phyloP scores from a whole-genome alignment of 1,140 invertebrate genomes.

The Protaetia brevitarsis region DNA sequence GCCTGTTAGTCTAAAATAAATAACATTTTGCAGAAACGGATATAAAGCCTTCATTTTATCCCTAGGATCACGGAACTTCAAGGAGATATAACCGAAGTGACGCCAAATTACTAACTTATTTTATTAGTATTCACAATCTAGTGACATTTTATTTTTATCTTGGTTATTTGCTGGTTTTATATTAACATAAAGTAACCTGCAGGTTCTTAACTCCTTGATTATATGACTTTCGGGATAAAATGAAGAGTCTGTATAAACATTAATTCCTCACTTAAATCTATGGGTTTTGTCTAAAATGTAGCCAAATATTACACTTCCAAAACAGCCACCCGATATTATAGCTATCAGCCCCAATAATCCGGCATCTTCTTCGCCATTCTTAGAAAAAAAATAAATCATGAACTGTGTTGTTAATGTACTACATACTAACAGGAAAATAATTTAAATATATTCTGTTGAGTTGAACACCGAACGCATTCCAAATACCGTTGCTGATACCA shows the following conservation, averaged over 20 bases:
- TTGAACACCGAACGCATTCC: constrained; percentile 37
- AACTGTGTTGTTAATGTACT: not conserved
- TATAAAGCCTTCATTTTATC: too few relatives aligned
- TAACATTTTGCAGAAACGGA: not conserved
- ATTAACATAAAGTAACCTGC: too few relatives aligned
- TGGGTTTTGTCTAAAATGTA: constrained; percentile 41
- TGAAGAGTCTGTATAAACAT: not conserved
- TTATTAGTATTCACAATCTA: too few relatives aligned
- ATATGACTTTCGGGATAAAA: too few relatives aligned
- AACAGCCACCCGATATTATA: constrained; percentile 37
- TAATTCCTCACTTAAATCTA: constrained; percentile 36
- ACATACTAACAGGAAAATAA: constrained; percentile 38
- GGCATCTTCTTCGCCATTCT: constrained; percentile 34
- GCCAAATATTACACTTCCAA: constrained; percentile 40
- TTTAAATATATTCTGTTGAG: constrained; percentile 36
- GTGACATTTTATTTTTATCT: too few relatives aligned
- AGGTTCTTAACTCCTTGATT: too few relatives aligned
- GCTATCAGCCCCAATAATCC: constrained; percentile 34
- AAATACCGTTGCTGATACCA: constrained; percentile 35
- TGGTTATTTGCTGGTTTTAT: too few relatives aligned
- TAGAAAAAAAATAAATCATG: constrained; percentile 27
- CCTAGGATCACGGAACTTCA: too few relatives aligned
- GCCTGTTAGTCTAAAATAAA: constrained; percentile 7
- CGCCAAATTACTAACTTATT: too few relatives aligned
- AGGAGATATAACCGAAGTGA: too few relatives aligned